Percentiles rank a stretch among this genome's conserved stretches.
Conservation (phyloP, 2,113 vertebrate species). For the Eonycteris spelaea region DNA sequence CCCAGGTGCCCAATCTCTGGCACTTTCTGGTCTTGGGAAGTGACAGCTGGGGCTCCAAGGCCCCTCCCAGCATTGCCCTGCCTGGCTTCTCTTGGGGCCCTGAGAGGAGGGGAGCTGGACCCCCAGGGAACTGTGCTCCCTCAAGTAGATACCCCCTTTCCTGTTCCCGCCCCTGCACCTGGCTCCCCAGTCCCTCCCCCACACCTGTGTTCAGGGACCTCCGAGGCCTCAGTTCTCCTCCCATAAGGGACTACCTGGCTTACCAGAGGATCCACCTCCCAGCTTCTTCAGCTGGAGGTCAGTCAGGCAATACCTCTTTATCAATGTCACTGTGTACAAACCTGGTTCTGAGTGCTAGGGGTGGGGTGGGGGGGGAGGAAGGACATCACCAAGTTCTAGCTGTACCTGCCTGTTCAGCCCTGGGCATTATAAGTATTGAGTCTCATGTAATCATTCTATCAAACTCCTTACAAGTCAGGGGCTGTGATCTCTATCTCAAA, state of each 20-base stretch:
- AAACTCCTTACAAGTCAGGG: not conserved
- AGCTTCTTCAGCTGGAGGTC: slow-evolving; percentile 24
- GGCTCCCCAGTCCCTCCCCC: slow-evolving; percentile 56
- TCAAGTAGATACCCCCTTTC: slow-evolving; percentile 26
- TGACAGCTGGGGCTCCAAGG: slow-evolving; percentile 41
- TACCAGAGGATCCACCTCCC: not conserved
- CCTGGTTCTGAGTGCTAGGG: not conserved
- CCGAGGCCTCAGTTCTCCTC: not conserved
- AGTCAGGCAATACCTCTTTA: not conserved
- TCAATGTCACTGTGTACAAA: not conserved
- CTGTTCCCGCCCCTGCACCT: slow-evolving; percentile 46
- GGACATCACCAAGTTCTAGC: not conserved
- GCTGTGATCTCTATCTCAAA: not conserved
- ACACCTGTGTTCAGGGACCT: slow-evolving; percentile 66
- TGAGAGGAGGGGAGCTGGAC: slow-evolving; percentile 11
- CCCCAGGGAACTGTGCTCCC: slow-evolving; percentile 49
- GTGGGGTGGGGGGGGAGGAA: not conserved
- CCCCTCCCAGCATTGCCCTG: slow-evolving; percentile 26
- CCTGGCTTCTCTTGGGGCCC: slow-evolving; percentile 41
- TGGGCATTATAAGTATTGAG: not conserved
- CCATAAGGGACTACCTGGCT: slow-evolving; percentile 21
- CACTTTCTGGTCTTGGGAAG: slow-evolving; percentile 30
- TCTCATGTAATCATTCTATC: not conserved
- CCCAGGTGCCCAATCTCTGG: not conserved
- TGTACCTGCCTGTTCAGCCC: not conserved